Conservation (phyloP, 2,888 invertebrate genomes). For the Marronus borbonicus region DNA sequence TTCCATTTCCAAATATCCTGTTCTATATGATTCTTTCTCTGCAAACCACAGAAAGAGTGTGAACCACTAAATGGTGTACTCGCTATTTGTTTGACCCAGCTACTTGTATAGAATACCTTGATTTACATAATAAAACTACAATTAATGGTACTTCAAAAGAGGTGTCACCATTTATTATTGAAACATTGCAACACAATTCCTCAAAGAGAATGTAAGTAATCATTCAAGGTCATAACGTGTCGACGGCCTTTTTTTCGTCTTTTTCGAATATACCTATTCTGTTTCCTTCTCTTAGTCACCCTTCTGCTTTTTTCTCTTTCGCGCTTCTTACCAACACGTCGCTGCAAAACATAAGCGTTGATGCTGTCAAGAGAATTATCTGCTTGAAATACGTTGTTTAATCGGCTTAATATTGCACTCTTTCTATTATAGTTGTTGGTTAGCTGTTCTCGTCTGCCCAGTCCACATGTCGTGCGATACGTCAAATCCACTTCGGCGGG, state of each 20-base stretch:
- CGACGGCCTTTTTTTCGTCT: background rate
- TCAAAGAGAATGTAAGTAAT: background rate
- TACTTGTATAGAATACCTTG: background rate
- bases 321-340: constrained; percentile 22
- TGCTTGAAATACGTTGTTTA: constrained; percentile 1
- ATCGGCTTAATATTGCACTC: background rate
- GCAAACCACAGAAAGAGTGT: no score
- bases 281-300: constrained; percentile 3
- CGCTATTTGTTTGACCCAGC: background rate
- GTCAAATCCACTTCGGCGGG: background rate
- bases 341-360: constrained; percentile 11
- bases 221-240: background rate
- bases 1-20: no score
- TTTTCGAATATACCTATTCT: constrained; percentile 4
- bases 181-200: background rate
- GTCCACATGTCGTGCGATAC: constrained; percentile 11
- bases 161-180: background rate
- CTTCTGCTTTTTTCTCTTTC: background rate
- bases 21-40: no score
- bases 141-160: background rate
- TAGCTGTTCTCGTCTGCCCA: constrained; percentile 20
- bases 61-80: no score
- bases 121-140: background rate
- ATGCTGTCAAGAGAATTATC: constrained; percentile 3
- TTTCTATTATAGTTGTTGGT: background rate